These are phyloP conservation scores for Penaeus chinensis DNA, from an alignment of 1,140 invertebrate species.

Conservation along the genomic window DNA sequence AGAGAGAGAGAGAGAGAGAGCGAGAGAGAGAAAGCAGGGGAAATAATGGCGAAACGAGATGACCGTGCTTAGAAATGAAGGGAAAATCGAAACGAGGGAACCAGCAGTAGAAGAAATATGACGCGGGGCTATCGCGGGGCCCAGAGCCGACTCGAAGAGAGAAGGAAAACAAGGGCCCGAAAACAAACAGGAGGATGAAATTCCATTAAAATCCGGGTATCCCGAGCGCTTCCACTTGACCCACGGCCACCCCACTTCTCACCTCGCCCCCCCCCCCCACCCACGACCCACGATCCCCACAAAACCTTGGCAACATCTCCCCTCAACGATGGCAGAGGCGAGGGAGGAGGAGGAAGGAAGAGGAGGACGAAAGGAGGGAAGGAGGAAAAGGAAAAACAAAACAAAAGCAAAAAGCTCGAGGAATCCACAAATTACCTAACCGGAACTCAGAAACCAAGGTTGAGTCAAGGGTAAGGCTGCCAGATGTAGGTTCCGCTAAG, in stretches of 20 bases:
- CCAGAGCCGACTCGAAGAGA: neutral
- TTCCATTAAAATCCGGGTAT: neutral
- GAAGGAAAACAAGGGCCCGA: neutral
- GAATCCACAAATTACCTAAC: too few relatives aligned
- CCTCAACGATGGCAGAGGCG: too few relatives aligned
- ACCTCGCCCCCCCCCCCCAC: too few relatives aligned
- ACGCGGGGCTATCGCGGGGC: too few relatives aligned
- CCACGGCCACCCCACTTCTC: too few relatives aligned
- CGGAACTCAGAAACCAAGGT: too few relatives aligned
- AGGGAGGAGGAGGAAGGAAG: neutral
- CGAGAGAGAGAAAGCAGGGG: neutral
- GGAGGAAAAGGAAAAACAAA: constrained; percentile 14
- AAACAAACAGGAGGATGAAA: neutral
- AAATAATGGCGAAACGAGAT: neutral
- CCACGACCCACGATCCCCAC: too few relatives aligned
- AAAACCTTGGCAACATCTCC: too few relatives aligned
- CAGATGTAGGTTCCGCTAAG: too few relatives aligned
- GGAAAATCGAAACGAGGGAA: neutral
- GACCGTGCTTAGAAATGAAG: neutral
- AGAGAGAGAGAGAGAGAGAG: neutral
- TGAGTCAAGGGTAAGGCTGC: too few relatives aligned
- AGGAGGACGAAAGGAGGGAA: neutral
- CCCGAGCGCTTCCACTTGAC: too few relatives aligned
- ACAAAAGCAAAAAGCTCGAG: neutral
- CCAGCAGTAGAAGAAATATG: neutral